Base-by-base conservation (phyloP, 1,140 invertebrate genomes). In the Eurytemora carolleeae region DNA sequence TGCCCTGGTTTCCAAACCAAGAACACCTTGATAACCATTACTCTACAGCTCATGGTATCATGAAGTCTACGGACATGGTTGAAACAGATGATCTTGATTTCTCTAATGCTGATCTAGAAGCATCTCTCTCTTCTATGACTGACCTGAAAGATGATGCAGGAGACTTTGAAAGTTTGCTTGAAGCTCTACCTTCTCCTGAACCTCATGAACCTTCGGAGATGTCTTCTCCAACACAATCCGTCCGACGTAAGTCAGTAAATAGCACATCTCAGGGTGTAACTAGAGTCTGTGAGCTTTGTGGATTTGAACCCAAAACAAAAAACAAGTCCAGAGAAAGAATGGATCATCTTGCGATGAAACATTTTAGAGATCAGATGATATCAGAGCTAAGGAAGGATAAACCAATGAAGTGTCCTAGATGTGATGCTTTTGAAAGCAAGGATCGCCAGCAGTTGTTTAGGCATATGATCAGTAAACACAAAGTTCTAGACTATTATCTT, bases 261-360 rank as follows among this genome's bases (percentile, higher is more conserved):
- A 44, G 7, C n/a, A 7, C 31, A 44, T 12, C 7, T 44, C 7
- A 12, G 7, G 31, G 31, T 44, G n/a, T 44, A n/a, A 44, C 31
- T 12, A 44, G 31, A 44, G n/a, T 44, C 20, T 62, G 60, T 57
- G 60, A 62, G 26, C 12, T 62, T 2, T 62, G 60, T 31, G 60
- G 60, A 18, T 62, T 57, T 54, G 55, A 55, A 22, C 60, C 60
- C 17, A 62, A 62, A 24, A 62, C 60, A 17, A 62, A 62, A 54
- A 62, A 62, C 23, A 62, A 62, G 53, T 57, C 60, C 21, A 24
- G 60, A 2, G 60, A 62, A 21, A 22, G 60, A 17, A 21, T 23
- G 53, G 60, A 62, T 56, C 60, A 62, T 25, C 23, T 62, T 7
- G 60, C 60, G 22, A 62, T 57, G 53, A 56, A 57, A n/a, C 60